These are phyloP conservation scores for Beris chalybata DNA, from an alignment of 2,888 invertebrate species.

Conservation along the genomic window DNA sequence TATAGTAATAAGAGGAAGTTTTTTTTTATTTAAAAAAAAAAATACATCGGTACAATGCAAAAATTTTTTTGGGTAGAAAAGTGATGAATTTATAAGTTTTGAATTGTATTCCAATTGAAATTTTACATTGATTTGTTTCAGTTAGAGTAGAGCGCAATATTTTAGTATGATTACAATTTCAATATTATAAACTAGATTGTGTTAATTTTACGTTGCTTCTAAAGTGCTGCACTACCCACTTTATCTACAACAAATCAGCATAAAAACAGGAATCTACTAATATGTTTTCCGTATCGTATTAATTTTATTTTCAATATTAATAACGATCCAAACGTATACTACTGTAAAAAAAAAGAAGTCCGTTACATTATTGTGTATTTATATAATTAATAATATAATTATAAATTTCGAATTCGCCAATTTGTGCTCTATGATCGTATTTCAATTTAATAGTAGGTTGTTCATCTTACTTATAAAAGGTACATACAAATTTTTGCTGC, in stretches of 20 bases:
- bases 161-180: not conserved
- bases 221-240: no score
- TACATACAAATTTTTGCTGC: not conserved
- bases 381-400: no score
- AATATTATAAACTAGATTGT: no score
- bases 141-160: not conserved
- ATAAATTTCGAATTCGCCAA: slow-evolving; percentile 18
- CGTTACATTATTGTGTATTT: no score
- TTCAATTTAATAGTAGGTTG: slow-evolving; percentile 6
- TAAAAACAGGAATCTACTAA: not conserved
- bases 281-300: not conserved
- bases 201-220: no score
- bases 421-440: slow-evolving; percentile 34
- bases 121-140: slow-evolving; percentile 1
- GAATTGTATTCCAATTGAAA: slow-evolving; percentile 17
- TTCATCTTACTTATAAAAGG: no score
- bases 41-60: not conserved
- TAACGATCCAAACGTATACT: slow-evolving; percentile 10
- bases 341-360: slow-evolving; percentile 1
- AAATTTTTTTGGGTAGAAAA: no score
- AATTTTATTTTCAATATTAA: not conserved
- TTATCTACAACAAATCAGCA: not conserved
- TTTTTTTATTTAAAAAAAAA: slow-evolving; percentile 31
- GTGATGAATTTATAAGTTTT: slow-evolving; percentile 9
- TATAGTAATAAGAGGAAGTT: slow-evolving; percentile 17